These are phyloP conservation scores for Austrolebias charrua DNA, from an alignment of 2,797 vertebrate genomes.

Conservation along the genomic window DNA sequence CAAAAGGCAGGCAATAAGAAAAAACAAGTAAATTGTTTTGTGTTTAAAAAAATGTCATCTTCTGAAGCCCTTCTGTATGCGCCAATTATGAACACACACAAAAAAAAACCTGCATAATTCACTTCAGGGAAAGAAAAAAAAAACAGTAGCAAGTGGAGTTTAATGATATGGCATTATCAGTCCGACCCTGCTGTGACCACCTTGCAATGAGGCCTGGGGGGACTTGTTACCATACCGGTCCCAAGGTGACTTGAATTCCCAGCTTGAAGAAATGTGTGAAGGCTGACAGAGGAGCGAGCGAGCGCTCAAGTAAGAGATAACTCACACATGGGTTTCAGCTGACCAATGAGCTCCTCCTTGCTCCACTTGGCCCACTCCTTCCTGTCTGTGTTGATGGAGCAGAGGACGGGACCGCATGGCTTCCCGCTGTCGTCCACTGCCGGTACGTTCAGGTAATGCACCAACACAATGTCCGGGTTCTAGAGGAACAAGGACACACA, in stretches of 20 bases:
- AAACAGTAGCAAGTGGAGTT: not conserved
- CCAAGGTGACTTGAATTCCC: conserved; percentile 37
- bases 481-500: conserved; percentile 53
- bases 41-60: not conserved
- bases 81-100: not conserved
- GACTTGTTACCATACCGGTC: conserved; percentile 27
- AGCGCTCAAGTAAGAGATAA: conserved; percentile 32
- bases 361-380: conserved; percentile 99
- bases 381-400: conserved; percentile 97
- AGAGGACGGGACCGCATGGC: conserved; percentile 93
- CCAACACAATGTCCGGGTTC: conserved; percentile 98
- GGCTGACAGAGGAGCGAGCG: conserved; percentile 34
- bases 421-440: conserved; percentile 98
- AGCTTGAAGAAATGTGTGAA: conserved; percentile 26
- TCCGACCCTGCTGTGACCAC: conserved; percentile 2
- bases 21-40: not conserved
- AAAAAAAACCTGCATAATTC: not conserved
- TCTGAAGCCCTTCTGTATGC: too few species aligned
- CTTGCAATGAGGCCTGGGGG: not conserved
- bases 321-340: conserved; percentile 99
- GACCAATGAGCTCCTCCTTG: conserved; percentile 96
- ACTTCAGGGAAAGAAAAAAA: not conserved
- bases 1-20: too few species aligned
- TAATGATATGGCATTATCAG: not conserved
- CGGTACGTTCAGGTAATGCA: conserved; percentile 97